Evolutionary conservation across 2,888 invertebrate species (phyloP), one percentile per base, ranked within the genome.

Genomic region (Homarus gammarus): DNA sequence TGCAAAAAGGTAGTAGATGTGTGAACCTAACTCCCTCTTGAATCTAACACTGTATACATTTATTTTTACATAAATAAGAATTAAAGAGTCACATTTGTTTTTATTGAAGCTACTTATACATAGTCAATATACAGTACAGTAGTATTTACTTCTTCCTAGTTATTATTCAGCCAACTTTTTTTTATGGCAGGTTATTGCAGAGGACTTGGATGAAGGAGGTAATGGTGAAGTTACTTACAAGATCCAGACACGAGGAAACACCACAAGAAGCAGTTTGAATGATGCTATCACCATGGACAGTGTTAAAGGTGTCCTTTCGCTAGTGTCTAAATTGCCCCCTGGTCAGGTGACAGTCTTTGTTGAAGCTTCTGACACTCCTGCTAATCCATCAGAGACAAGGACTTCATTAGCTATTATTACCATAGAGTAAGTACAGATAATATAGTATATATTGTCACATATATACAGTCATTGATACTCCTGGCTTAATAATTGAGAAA

Each of bases 311-410:
- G 44, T 68, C 56, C 73, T 90, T 31, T 79, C 40, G 33, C 81
- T 90, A n/a, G 75, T 36, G 18, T 56, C 88, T 15, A 61, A 51
- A 18, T 56, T 90, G 38, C 70, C 86, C 6, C 87, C 89, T 0
- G 91, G 91, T 8, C 70, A 84, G 31, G 77, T 89, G 93, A 96
- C 97, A 0, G 94, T 97, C 12, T 97, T 98, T 93, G 95, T 97
- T 56, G 97, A 97, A 94, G 97, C 97, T 1, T 96, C 96, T 0
- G 97, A 98, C 94, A 95, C 97, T 94, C 97, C 97, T 0, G 94
- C 95, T 0, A 97, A 97, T 94, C 97, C 97, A 0, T 97, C 97
- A 92, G 97, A 97, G 94, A 95, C 96, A 92, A 94, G 97, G 93
- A 96, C 96, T 93, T 96, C 97, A 0, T 94, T 97, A 91, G 97